Conservation (phyloP, 2,797 vertebrate species). For the Gastrophryne carolinensis region DNA sequence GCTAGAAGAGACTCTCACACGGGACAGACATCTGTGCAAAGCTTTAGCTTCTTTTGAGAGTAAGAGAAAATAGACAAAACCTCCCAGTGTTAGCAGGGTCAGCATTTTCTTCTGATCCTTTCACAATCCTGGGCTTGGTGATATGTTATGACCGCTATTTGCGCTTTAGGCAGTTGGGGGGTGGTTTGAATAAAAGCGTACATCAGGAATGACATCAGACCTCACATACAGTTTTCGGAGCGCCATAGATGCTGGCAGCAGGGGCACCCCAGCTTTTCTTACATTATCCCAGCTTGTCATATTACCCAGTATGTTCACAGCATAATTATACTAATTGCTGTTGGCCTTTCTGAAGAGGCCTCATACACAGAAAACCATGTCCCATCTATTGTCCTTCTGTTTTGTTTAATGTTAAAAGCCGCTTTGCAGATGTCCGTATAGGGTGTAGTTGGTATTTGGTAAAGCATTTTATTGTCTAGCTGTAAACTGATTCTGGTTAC, state of each 20-base stretch:
- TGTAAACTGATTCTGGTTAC: too few relatives aligned
- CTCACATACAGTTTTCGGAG: constrained; percentile 3
- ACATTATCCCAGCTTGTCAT: constrained; percentile 27
- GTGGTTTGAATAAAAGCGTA: not conserved
- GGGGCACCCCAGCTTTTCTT: not conserved
- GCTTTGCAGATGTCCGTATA: not conserved
- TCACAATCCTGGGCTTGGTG: not conserved
- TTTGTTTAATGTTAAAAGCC: not conserved
- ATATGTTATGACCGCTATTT: not conserved
- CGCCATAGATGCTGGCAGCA: not conserved
- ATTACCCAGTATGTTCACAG: not conserved
- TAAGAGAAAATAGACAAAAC: constrained; percentile 22
- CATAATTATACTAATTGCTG: constrained; percentile 45
- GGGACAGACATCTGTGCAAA: constrained; percentile 44
- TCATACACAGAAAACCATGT: not conserved
- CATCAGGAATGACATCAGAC: not conserved
- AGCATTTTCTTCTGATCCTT: not conserved
- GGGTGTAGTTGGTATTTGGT: too few relatives aligned
- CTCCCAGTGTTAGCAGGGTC: constrained; percentile 14
- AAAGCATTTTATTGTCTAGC: too few relatives aligned
- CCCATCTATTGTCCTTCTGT: not conserved
- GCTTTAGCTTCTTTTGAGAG: constrained; percentile 1
- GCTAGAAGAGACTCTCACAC: constrained; percentile 3
- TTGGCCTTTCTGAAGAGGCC: not conserved
- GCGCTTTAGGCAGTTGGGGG: not conserved